Conservation (phyloP, 2,113 vertebrate species). For the Symphodus melops region DNA sequence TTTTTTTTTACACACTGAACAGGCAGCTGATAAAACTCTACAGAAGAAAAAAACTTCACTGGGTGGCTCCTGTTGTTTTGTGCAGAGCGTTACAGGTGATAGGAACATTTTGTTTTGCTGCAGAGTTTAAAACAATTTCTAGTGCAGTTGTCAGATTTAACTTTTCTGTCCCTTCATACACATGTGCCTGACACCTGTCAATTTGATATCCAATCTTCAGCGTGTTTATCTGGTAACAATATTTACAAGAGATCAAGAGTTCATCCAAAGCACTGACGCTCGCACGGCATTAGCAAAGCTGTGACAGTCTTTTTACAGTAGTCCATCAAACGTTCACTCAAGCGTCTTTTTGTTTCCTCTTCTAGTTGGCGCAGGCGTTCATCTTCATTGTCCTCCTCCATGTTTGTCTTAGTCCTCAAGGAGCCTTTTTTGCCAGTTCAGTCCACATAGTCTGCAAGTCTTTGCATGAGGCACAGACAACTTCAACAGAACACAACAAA, state of each 20-base stretch:
- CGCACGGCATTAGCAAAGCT: slow-evolving; percentile 34
- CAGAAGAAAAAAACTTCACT: slow-evolving; percentile 47
- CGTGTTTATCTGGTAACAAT: slow-evolving; percentile 44
- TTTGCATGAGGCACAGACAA: slow-evolving; percentile 47
- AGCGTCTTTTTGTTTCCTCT: slow-evolving; percentile 21
- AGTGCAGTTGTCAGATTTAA: not conserved
- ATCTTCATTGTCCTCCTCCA: slow-evolving; percentile 9
- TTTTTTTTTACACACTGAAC: slow-evolving; percentile 62
- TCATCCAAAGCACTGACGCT: slow-evolving; percentile 54
- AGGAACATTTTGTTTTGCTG: slow-evolving; percentile 13
- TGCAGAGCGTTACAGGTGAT: not conserved
- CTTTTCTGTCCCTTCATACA: not conserved
- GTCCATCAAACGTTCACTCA: slow-evolving; percentile 49
- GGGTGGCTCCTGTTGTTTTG: slow-evolving; percentile 42
- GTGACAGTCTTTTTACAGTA: slow-evolving; percentile 52
- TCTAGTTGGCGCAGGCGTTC: slow-evolving; percentile 18
- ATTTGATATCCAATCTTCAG: slow-evolving; percentile 35
- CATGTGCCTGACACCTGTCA: slow-evolving; percentile 11
- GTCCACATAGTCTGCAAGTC: slow-evolving; percentile 12
- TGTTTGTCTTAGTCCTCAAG: slow-evolving; percentile 19
- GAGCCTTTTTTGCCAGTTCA: slow-evolving; percentile 6
- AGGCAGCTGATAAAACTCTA: slow-evolving; percentile 64
- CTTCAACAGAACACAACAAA: slow-evolving; percentile 46
- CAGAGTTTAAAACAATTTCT: slow-evolving; percentile 2
- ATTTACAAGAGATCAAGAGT: slow-evolving; percentile 51